Conservation (phyloP, 2,113 vertebrate genomes). For the Chroicocephalus ridibundus region DNA sequence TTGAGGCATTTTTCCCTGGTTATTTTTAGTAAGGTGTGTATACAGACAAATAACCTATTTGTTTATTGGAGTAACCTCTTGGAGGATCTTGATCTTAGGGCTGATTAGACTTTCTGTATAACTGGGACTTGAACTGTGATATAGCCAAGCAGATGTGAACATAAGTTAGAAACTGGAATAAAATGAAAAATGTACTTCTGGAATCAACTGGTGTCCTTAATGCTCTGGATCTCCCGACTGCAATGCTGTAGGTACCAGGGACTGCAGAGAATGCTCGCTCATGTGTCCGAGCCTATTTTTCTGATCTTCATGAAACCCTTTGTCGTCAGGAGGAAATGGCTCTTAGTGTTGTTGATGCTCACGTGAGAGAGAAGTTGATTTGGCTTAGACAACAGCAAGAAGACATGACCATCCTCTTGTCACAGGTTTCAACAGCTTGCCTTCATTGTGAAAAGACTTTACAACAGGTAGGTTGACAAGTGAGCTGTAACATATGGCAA, state of each 20-base stretch:
- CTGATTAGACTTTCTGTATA: neutral
- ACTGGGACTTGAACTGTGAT: neutral
- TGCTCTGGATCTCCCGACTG: neutral
- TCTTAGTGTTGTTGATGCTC: conserved; percentile 95
- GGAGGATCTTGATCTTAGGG: neutral
- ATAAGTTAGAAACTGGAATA: neutral
- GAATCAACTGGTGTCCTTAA: neutral
- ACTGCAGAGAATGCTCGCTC: conserved; percentile 97
- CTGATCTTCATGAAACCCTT: conserved; percentile 94
- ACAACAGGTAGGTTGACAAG: conserved; percentile 84
- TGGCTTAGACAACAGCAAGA: conserved; percentile 98
- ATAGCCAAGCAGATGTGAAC: neutral
- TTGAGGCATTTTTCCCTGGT: neutral
- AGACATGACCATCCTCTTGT: conserved; percentile 97
- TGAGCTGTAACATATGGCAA: neutral
- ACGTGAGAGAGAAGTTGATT: conserved; percentile 93
- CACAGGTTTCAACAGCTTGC: conserved; percentile 96
- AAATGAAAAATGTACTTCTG: neutral
- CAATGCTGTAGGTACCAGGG: conserved; percentile 84
- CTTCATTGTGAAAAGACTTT: conserved; percentile 98
- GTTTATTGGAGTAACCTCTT: neutral
- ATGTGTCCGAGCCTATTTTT: conserved; percentile 95
- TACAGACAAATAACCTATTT: neutral
- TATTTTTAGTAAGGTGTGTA: neutral
- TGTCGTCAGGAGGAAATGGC: conserved; percentile 99